Evolutionary conservation across 2,888 invertebrate genomes (phyloP).

Genomic region (Isoperla grammatica): DNA sequence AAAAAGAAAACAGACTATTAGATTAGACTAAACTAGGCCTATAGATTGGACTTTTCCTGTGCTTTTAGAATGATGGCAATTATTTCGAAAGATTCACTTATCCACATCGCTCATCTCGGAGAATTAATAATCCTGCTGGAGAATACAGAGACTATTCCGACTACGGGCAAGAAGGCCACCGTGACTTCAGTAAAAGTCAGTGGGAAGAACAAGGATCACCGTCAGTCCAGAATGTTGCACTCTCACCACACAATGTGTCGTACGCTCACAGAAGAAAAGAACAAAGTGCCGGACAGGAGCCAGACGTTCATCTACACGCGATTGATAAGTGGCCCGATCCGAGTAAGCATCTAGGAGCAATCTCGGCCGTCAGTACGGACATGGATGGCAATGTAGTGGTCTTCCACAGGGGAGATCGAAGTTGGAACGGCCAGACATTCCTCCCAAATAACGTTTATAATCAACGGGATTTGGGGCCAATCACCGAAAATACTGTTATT

Average conservation of each 20-base stretch:
- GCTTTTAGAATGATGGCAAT: too few species aligned
- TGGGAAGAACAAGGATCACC: neutral
- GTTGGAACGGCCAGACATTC: constrained; percentile 60
- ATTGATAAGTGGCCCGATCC: constrained; percentile 51
- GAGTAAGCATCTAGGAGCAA: constrained; percentile 58
- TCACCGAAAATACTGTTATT: constrained; percentile 58
- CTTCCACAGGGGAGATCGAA: constrained; percentile 70
- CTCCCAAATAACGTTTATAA: constrained; percentile 51
- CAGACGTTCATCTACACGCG: neutral
- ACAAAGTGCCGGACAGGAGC: neutral
- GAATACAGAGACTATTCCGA: constrained; percentile 4
- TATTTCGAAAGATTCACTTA: too few species aligned
- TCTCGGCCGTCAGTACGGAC: constrained; percentile 75
- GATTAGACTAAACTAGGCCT: too few species aligned
- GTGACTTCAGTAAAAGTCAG: neutral
- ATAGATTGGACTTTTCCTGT: too few species aligned
- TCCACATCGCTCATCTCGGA: too few species aligned
- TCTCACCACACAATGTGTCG: neutral
- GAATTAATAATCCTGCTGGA: too few species aligned
- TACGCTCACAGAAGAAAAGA: constrained; percentile 3
- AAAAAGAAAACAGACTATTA: too few species aligned
- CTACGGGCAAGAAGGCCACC: neutral
- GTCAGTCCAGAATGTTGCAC: neutral
- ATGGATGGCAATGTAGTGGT: constrained; percentile 65
- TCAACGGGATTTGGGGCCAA: constrained; percentile 53